Evolutionary conservation across 2,888 invertebrate genomes (phyloP).

Genomic region (Octodonta nipae): DNA sequence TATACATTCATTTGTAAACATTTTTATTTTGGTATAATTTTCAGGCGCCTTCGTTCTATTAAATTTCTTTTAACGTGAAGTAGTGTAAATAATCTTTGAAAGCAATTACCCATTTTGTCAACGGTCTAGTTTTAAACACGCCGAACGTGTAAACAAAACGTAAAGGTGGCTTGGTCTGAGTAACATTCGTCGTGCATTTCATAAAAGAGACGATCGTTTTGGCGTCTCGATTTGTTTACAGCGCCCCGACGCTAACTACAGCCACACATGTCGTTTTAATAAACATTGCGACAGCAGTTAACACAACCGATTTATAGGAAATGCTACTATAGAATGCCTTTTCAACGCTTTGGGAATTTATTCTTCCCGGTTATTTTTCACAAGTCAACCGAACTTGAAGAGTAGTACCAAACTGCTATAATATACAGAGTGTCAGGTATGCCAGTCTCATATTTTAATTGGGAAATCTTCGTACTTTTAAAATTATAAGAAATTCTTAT

Average conservation of each 20-base stretch:
- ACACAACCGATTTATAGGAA: conserved; percentile 15
- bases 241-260: conserved; percentile 30
- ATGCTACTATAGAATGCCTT: too few species aligned
- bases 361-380: too few species aligned
- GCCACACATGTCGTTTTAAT: conserved; percentile 32
- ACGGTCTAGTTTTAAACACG: conserved; percentile 34
- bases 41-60: conserved; percentile 29
- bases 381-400: too few species aligned
- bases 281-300: conserved; percentile 32
- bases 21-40: conserved; percentile 27
- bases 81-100: conserved; percentile 31
- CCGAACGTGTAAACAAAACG: conserved; percentile 31
- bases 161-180: conserved; percentile 28
- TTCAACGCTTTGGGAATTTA: too few species aligned
- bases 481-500: too few species aligned
- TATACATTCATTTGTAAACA: conserved; percentile 22
- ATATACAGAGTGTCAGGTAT: too few species aligned
- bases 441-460: too few species aligned
- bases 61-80: conserved; percentile 30
- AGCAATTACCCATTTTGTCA: conserved; percentile 37
- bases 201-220: conserved; percentile 36
- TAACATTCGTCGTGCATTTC: conserved; percentile 32
- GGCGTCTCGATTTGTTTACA: conserved; percentile 44
- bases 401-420: too few species aligned
- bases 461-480: too few species aligned